These are phyloP conservation scores for Laothoe populi DNA, from an alignment of 2,888 invertebrate genomes.

Conservation along the genomic window DNA sequence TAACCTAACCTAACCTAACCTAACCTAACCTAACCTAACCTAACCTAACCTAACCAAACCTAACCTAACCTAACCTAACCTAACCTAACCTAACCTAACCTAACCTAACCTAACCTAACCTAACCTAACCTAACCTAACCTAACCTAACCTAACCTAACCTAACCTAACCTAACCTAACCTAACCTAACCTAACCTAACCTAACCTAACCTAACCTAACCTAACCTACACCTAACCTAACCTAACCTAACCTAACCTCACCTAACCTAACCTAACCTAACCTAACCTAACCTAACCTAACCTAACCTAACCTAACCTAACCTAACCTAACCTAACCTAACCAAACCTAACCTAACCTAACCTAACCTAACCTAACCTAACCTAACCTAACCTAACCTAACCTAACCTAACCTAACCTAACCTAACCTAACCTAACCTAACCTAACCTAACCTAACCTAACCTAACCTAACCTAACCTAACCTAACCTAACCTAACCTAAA, in stretches of 20 bases:
- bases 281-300: constrained; percentile 3
- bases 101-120: constrained; percentile 31
- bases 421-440: constrained; percentile 38
- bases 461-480: constrained; percentile 36
- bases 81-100: constrained; percentile 32
- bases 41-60: constrained; percentile 23
- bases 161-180: constrained; percentile 8
- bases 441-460: constrained; percentile 38
- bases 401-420: constrained; percentile 36
- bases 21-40: constrained; percentile 26
- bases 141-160: constrained; percentile 13
- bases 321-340: constrained; percentile 1
- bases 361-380: constrained; percentile 31
- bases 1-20: constrained; percentile 3
- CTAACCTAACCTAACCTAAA: constrained; percentile 38
- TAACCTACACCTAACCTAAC: not conserved
- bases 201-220: constrained; percentile 4
- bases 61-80: constrained; percentile 23
- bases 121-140: constrained; percentile 30
- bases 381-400: constrained; percentile 35
- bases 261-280: constrained; percentile 5
- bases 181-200: constrained; percentile 8
- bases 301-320: not conserved
- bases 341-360: constrained; percentile 2
- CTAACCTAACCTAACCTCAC: not conserved